Conservation (phyloP, 2,888 invertebrate species). For the Melikaiella ostensackeni region DNA sequence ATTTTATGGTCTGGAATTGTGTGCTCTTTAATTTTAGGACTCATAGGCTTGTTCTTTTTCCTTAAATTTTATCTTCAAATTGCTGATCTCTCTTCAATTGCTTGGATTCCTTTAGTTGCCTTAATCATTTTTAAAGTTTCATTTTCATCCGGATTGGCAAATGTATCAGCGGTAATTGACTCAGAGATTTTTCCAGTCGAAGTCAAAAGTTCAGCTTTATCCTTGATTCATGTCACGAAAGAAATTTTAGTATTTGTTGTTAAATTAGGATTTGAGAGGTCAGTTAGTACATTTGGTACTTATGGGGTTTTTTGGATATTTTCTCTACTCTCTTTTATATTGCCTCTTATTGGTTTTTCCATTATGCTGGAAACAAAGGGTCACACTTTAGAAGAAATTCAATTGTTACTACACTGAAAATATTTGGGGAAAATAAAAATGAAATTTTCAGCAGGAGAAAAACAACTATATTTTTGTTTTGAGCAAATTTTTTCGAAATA, state of each 20-base stretch:
- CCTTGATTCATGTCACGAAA: slow-evolving; percentile 81
- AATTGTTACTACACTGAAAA: slow-evolving; percentile 61
- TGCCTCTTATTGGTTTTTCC: slow-evolving; percentile 79
- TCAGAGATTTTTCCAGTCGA: slow-evolving; percentile 83
- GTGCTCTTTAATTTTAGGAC: slow-evolving; percentile 79
- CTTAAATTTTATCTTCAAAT: slow-evolving; percentile 77
- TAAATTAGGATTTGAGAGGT: slow-evolving; percentile 80
- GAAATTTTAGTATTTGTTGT: slow-evolving; percentile 81
- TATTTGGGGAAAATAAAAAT: too few species aligned
- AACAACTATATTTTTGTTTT: too few species aligned
- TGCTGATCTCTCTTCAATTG: slow-evolving; percentile 77
- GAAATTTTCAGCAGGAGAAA: too few species aligned
- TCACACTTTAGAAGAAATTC: slow-evolving; percentile 81
- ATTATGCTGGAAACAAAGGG: slow-evolving; percentile 82
- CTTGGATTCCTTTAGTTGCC: slow-evolving; percentile 81
- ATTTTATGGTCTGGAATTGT: slow-evolving; percentile 78
- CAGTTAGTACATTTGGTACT: slow-evolving; percentile 79
- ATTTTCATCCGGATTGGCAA: slow-evolving; percentile 82
- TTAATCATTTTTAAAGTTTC: slow-evolving; percentile 82
- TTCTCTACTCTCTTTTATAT: slow-evolving; percentile 65
- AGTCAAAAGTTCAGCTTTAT: slow-evolving; percentile 83
- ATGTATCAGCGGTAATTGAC: slow-evolving; percentile 82
- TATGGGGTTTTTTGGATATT: slow-evolving; percentile 81
- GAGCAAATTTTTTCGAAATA: too few species aligned
- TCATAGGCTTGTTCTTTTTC: slow-evolving; percentile 80